Evolutionary conservation across 2,113 vertebrate genomes (phyloP), one percentile per base, ranked within the genome.

Genomic region (Polypterus senegalus): DNA sequence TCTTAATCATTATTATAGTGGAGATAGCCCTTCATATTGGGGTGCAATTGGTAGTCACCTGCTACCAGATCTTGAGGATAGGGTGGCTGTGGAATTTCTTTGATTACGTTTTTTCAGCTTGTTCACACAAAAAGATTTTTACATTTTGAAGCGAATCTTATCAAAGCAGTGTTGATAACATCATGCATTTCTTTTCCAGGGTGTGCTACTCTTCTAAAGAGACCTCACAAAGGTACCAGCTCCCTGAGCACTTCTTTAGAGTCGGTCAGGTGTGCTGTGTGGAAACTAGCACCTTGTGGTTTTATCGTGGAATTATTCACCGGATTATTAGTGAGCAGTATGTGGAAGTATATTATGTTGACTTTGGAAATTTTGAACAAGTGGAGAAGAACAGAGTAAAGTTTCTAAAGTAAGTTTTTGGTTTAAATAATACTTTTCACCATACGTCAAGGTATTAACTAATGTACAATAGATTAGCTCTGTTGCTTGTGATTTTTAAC

Each of bases 221-320:
- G 47, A 78, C 94, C 51, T 83, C 83, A 1, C 81, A 85, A 55
- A 85, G 86, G 1, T 97, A 98, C 3, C 5, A 75, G 51, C 89
- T 98, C 67, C 86, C 84, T 0, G 80, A 85, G 10, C 68, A 60
- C 2, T 91, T 81, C 7, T 67, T 98, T 46, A 78, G 74, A 2
- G 84, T 66, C 0, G 92, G 96, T n/a, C 90, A 92, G 67, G 87
- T 90, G 65, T 96, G 92, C 73, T 95, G 93, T 47, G 75, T 87
- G 5, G 79, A 63, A 0, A 85, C 81, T 0, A 72, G 71, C 58
- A 80, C 81, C 54, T 80, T 83, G 57, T 97, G 91, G 92, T 94
- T 93, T 83, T 97, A 97, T 71, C 85, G 93, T 0, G 89, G 89
- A 47, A 70, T 97, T 52, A 84, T 98, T 74, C 91, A 93, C 60